These are phyloP conservation scores for Callipepla squamata DNA, from an alignment of 2,113 vertebrate genomes.

Conservation along the genomic window DNA sequence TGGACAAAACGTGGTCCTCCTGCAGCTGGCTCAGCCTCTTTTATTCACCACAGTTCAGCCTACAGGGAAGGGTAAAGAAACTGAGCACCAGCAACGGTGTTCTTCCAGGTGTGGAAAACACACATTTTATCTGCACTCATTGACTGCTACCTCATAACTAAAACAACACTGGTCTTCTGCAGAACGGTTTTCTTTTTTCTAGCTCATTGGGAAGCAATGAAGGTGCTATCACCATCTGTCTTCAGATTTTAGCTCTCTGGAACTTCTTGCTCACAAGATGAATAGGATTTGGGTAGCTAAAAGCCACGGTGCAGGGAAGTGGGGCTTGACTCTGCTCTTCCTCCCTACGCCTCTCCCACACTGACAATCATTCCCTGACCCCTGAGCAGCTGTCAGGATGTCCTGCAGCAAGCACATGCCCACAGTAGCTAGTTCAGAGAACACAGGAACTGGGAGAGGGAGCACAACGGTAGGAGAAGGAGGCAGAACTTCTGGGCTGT, in stretches of 20 bases:
- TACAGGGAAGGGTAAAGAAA: neutral
- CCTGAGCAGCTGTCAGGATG: neutral
- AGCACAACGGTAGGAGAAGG: neutral
- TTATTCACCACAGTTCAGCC: neutral
- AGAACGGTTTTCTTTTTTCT: neutral
- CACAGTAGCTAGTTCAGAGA: neutral
- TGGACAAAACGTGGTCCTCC: neutral
- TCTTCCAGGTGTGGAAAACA: neutral
- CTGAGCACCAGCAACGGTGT: fast-evolving
- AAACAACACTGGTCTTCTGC: neutral
- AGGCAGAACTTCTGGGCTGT: neutral
- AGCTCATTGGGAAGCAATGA: neutral
- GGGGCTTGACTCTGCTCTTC: fast-evolving
- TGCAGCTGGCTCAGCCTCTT: neutral
- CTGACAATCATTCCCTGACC: fast-evolving
- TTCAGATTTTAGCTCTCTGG: neutral
- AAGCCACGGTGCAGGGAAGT: neutral
- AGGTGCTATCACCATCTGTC: neutral
- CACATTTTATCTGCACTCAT: neutral
- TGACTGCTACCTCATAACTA: neutral
- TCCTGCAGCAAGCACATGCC: fast-evolving
- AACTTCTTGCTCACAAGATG: neutral
- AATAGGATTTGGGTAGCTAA: neutral
- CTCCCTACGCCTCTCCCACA: fast-evolving
- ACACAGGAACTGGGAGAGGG: fast-evolving